A percentile compares a stretch with the other conserved stretches of the same genome.
These are phyloP conservation scores for Hydroisotoma schaefferi DNA, from an alignment of 2,888 invertebrate species.

Conservation along the genomic window DNA sequence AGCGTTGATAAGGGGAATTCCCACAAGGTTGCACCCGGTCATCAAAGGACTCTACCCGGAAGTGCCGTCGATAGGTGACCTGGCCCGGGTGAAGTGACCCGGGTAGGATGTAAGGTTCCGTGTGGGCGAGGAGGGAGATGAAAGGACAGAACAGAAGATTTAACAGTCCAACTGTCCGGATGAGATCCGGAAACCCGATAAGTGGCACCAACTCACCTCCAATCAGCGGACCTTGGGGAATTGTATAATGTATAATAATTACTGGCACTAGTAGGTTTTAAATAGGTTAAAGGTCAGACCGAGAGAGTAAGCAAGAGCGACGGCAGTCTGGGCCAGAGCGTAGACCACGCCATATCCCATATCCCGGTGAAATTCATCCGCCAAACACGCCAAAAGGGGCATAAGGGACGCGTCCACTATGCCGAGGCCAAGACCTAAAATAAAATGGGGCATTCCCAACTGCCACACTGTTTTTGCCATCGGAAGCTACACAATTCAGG, in stretches of 20 bases:
- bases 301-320: slow-evolving; percentile 73
- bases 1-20: slow-evolving; percentile 33
- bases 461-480: slow-evolving; percentile 61
- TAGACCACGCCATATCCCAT: slow-evolving; percentile 76
- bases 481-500: slow-evolving; percentile 58
- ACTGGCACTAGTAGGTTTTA: neutral
- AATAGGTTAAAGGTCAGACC: too few species aligned
- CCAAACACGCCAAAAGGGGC: slow-evolving; percentile 70
- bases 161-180: slow-evolving; percentile 66
- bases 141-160: slow-evolving; percentile 69
- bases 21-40: slow-evolving; percentile 22
- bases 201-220: slow-evolving; percentile 68
- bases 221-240: slow-evolving; percentile 65
- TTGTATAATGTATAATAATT: neutral
- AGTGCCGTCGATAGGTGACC: neutral
- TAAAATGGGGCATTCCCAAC: slow-evolving; percentile 71
- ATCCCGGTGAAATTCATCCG: slow-evolving; percentile 61
- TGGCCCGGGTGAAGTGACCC: neutral
- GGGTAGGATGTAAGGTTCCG: neutral
- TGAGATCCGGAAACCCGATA: slow-evolving; percentile 71
- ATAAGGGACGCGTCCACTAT: slow-evolving; percentile 75
- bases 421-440: slow-evolving; percentile 75
- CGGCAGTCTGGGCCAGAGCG: slow-evolving; percentile 76
- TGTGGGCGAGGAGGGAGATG: slow-evolving; percentile 53
- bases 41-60: neutral